A percentile compares a stretch with the other conserved stretches of the same genome.
phyloP scores from a whole-genome alignment of 2,797 vertebrate genomes.

The Nannoperca obscura region DNA sequence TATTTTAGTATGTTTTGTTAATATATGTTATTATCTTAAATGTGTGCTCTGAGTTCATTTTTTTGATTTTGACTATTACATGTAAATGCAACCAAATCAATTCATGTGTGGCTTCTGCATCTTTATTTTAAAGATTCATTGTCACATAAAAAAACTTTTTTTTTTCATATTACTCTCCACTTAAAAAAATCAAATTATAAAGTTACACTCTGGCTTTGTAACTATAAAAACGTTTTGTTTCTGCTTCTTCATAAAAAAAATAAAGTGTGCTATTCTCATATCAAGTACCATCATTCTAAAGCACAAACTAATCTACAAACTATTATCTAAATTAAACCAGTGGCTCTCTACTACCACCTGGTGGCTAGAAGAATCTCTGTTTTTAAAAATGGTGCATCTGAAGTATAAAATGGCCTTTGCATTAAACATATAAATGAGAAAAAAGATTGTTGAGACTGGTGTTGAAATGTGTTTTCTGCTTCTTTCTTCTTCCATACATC shows the following conservation, averaged over 20 bases:
- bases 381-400: neutral
- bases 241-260: neutral
- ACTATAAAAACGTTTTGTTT: neutral
- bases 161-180: neutral
- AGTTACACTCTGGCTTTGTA: neutral
- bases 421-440: neutral
- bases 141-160: neutral
- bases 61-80: neutral
- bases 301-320: neutral
- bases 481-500: neutral
- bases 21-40: neutral
- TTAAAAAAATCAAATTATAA: neutral
- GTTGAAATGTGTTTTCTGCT: constrained; percentile 11
- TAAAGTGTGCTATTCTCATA: neutral
- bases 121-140: neutral
- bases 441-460: neutral
- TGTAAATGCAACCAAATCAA: neutral
- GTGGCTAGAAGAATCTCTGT: constrained; percentile 35
- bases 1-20: neutral
- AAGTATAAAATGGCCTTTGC: neutral
- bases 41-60: neutral
- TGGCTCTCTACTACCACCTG: constrained; percentile 70
- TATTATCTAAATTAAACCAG: neutral
- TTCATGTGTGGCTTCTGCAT: neutral
- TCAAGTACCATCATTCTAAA: neutral